These are phyloP conservation scores for Apostichopus japonicus DNA, from an alignment of 35 echinoderm and acorn worm species.

Conservation along the genomic window DNA sequence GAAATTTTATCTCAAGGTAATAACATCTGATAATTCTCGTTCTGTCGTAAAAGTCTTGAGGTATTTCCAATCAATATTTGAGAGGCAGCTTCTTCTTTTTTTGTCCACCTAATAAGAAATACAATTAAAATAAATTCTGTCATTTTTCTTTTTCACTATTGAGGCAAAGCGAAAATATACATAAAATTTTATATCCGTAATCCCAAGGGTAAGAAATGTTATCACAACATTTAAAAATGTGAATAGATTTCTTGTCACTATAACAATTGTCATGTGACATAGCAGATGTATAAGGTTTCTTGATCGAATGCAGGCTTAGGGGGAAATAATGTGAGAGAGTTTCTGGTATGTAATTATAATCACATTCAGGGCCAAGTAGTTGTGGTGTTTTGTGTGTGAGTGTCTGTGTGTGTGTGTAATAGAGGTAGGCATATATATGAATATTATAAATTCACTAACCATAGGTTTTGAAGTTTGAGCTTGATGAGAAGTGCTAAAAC, in stretches of 20 bases:
- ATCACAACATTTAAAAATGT: neutral
- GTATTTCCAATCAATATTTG: neutral
- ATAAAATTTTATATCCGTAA: neutral
- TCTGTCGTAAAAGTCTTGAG: neutral
- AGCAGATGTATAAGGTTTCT: too few species aligned
- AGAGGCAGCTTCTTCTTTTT: neutral
- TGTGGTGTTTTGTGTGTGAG: too few species aligned
- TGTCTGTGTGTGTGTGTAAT: too few species aligned
- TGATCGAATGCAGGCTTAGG: too few species aligned
- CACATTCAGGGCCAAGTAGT: too few species aligned
- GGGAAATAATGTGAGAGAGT: too few species aligned
- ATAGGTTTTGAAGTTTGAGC: too few species aligned
- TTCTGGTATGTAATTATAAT: too few species aligned
- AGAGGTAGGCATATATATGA: too few species aligned
- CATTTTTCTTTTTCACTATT: neutral
- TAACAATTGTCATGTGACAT: neutral
- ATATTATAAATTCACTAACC: too few species aligned
- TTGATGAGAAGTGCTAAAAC: too few species aligned
- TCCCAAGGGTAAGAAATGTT: neutral
- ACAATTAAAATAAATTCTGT: neutral
- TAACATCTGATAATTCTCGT: neutral
- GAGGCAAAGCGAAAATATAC: neutral
- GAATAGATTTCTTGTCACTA: neutral
- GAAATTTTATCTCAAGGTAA: neutral
- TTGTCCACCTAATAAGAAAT: neutral